Base-by-base conservation (phyloP, 2,797 vertebrate species). In the Xyrichtys novacula region DNA sequence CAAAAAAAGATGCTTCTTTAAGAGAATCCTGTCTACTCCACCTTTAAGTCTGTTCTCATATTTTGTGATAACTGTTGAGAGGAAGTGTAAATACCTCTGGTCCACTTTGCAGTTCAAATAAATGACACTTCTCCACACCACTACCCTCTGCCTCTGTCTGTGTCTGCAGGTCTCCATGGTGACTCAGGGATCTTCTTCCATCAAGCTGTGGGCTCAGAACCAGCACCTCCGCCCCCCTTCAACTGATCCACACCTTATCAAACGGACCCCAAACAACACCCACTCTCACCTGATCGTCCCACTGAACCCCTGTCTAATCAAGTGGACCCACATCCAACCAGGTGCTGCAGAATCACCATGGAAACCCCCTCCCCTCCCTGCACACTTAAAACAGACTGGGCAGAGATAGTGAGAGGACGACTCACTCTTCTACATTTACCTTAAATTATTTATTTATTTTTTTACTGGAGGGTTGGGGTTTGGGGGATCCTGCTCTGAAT, bases 371-470 rank as follows among this genome's bases (percentile, higher is more conserved):
- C 44, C 2, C 46, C 11, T 25, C 22, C 61, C 38, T 19, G 17
- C 11, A 3, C 38, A 10, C 17, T 16, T 22, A 62, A 34, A 42
- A 56, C 26, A 52, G 31, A 71, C 63, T 50, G 32, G 39, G 15
- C 28, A 69, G 44, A 68, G 26, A 70, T 42, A 19, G 36, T 42
- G 39, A 40, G 7, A 20, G 8, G 39, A 19, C 3, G 39, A 19
- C 39, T 42, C n/a, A 20, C 39, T 69, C 20, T 62, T 55, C 34
- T 52, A 43, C 20, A 22, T 74, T 85, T 56, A 49, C 40, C 83
- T 83, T 88, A 86, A 91, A 88, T 89, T 91, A 92, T 91, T 88
- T 90, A 92, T 91, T 91, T 90, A 91, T 90, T 90, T 88, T 86
- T 88, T 36, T 87, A 85, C 59, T 47, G 22, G 17, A 6, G 11